Conservation (phyloP, 2,888 invertebrate species). For the Alviniconcha strummeri region DNA sequence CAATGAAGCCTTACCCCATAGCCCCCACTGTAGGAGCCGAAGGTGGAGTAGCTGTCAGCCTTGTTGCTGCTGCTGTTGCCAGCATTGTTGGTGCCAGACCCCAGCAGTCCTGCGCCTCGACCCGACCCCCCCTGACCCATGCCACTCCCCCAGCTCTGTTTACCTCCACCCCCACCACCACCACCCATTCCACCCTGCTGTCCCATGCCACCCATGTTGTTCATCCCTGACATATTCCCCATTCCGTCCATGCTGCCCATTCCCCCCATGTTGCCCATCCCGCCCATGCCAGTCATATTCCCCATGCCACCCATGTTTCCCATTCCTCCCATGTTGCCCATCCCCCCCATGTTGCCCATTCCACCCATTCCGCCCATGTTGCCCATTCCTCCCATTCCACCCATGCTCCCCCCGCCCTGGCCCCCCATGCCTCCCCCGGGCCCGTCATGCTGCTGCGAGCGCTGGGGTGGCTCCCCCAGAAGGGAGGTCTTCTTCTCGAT, state of each 20-base stretch:
- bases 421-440: conserved; percentile 24
- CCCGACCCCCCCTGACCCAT: conserved; percentile 5
- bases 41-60: conserved; percentile 29
- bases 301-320: conserved; percentile 9
- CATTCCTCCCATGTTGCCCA: conserved; percentile 32
- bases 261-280: conserved; percentile 4
- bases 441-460: conserved; percentile 19
- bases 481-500: conserved; percentile 34
- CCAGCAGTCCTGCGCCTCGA: not conserved
- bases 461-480: conserved; percentile 41
- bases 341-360: conserved; percentile 24
- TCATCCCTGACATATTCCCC: not conserved
- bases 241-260: not conserved
- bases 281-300: conserved; percentile 17
- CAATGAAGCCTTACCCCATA: conserved; percentile 27
- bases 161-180: not conserved
- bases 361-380: not conserved
- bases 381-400: conserved; percentile 30
- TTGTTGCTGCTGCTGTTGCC: conserved; percentile 21
- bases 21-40: conserved; percentile 42
- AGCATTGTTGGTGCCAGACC: not conserved
- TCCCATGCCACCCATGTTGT: conserved; percentile 10
- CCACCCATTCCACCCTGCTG: conserved; percentile 13
- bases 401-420: conserved; percentile 33
- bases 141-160: conserved; percentile 6